Percentiles rank a stretch among this genome's conserved stretches.
Conservation (phyloP, 2,797 vertebrate species). For the Sebastes steindachneri region DNA sequence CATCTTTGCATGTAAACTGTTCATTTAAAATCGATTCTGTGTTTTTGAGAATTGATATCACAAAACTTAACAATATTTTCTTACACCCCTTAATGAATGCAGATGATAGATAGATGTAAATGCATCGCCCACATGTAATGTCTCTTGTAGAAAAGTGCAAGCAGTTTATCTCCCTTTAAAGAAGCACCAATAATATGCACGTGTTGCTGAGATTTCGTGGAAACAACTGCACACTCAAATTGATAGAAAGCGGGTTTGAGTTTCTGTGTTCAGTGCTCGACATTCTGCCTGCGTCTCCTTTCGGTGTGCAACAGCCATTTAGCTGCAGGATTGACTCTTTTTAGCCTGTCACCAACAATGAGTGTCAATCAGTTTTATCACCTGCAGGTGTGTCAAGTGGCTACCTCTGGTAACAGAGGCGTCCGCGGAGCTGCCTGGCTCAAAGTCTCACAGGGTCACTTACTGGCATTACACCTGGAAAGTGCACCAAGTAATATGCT, state of each 20-base stretch:
- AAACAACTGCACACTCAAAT: neutral
- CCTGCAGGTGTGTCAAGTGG: conserved; percentile 32
- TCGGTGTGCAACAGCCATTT: neutral
- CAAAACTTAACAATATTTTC: too few species aligned
- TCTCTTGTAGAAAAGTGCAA: neutral
- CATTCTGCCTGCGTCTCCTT: neutral
- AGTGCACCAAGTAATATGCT: neutral
- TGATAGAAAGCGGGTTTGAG: neutral
- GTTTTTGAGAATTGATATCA: too few species aligned
- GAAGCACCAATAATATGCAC: neutral
- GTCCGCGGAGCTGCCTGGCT: neutral
- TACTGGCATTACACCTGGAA: neutral
- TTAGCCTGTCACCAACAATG: conserved; percentile 40
- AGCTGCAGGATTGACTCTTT: conserved; percentile 39
- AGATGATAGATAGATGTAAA: neutral
- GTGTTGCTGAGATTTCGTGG: neutral
- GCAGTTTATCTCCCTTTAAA: neutral
- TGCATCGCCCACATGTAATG: neutral
- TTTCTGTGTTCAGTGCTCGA: neutral
- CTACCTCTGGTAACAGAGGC: neutral
- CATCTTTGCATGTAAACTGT: too few species aligned
- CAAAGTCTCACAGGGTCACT: neutral
- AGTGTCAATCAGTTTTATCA: conserved; percentile 47
- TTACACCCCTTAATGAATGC: neutral
- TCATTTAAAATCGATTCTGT: too few species aligned